Evolutionary conservation across 2,113 vertebrate species (phyloP).

Genomic region (Donacobius atricapilla): DNA sequence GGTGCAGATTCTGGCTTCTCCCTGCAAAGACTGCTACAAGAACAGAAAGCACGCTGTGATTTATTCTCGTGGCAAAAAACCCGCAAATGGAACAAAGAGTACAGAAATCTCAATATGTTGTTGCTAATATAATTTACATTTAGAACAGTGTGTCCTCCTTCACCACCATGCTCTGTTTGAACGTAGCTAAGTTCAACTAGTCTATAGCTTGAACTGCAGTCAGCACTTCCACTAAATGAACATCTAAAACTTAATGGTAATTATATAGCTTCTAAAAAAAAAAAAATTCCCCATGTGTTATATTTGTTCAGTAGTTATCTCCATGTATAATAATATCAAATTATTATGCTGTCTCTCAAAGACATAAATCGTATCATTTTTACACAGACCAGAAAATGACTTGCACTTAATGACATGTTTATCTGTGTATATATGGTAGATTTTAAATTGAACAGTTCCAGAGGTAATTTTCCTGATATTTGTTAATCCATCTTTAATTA

Average conservation of each 20-base stretch:
- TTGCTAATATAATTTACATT: conserved; percentile 64
- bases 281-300: neutral
- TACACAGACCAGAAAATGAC: conserved; percentile 18
- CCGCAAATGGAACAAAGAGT: conserved; percentile 48
- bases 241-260: conserved; percentile 27
- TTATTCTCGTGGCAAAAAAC: conserved; percentile 49
- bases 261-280: neutral
- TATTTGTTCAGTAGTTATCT: conserved; percentile 14
- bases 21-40: neutral
- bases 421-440: neutral
- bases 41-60: conserved; percentile 54
- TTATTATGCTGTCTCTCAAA: conserved; percentile 47
- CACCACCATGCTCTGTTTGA: neutral
- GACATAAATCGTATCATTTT: neutral
- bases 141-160: conserved; percentile 40
- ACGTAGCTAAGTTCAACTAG: neutral
- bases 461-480: conserved; percentile 54
- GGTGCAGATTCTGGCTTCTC: conserved; percentile 25
- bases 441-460: conserved; percentile 46
- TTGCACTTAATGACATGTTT: conserved; percentile 30
- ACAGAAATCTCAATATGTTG: conserved; percentile 61
- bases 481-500: conserved; percentile 60
- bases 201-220: conserved; percentile 35
- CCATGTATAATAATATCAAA: conserved; percentile 39
- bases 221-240: conserved; percentile 36